Evolutionary conservation across 2,888 invertebrate genomes (phyloP), one percentile per base, ranked within the genome.

Genomic region (Hirtodrosophila trivittata): DNA sequence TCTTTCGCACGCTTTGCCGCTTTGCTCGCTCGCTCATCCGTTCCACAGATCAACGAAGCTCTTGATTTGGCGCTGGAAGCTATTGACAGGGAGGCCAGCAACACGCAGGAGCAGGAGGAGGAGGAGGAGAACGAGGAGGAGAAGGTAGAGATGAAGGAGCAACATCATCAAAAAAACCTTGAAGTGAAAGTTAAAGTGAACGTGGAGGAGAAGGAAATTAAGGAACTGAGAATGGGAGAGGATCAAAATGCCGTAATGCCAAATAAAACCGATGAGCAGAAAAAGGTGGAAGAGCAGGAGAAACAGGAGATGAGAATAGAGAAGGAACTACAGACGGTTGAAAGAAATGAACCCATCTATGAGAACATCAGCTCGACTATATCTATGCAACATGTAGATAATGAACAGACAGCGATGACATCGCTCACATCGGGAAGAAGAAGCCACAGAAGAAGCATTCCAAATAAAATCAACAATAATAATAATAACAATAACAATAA

Each of bases 21-120:
- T 66, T 67, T 59, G 58, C 51, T 66, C 65, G 52, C 60, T 43
- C 28, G 51, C 46, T 55, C 46, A 41, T 37, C 41, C 72, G 64
- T 46, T 72, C 47, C 58, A 70, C 91, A 93, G 93, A 93, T 93
- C 59, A 91, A 93, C 88, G 93, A 93, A 90, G 93, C 93, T 75
- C 90, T 93, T 87, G 93, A 93, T 87, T 89, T 93, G 87, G 93
- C 93, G 78, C 93, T 93, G 87, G 92, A 93, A 90, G 93, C 93
- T 87, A 92, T 93, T 70, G 93, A 93, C 89, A 92, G 92, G 30
- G 89, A 89, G 64, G 57, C 56, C 56, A 69, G 47, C 62, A 49
- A 52, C 45, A 52, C 45, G 60, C 59, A 55, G 60, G 60, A 70
- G 28, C 55, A 68, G 46, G 50, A 54, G 18, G 45, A 65, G 45